Conservation (phyloP, 2,113 vertebrate species). For the Chaetodon trifascialis region DNA sequence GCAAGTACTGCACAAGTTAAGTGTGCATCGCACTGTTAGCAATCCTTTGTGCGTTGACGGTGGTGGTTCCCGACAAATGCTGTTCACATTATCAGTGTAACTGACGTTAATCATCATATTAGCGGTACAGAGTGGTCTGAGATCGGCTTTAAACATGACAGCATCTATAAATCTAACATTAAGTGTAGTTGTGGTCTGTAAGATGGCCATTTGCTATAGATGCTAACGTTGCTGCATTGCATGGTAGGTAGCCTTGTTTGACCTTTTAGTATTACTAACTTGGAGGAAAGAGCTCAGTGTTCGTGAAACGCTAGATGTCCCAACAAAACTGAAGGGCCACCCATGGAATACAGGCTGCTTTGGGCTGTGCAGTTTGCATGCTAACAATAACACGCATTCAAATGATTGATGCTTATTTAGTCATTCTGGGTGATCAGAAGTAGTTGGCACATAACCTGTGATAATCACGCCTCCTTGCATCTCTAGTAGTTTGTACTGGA, state of each 20-base stretch:
- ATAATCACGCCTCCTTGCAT: background rate
- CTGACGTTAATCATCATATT: slow-evolving; percentile 12
- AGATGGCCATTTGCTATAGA: background rate
- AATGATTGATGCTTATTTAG: background rate
- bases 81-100: slow-evolving; percentile 20
- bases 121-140: background rate
- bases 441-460: slow-evolving; percentile 6
- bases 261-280: slow-evolving; percentile 42
- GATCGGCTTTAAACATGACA: slow-evolving; percentile 14
- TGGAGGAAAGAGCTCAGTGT: slow-evolving; percentile 17
- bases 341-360: slow-evolving; percentile 1
- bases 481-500: background rate
- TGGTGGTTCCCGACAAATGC: slow-evolving; percentile 33
- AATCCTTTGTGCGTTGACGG: slow-evolving; percentile 54
- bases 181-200: background rate
- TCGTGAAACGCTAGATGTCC: slow-evolving; percentile 6
- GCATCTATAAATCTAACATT: background rate
- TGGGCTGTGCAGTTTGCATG: slow-evolving; percentile 9
- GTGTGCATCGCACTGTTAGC: slow-evolving; percentile 33
- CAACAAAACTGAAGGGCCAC: slow-evolving; percentile 23
- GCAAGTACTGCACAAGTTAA: slow-evolving; percentile 33
- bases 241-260: slow-evolving; percentile 50
- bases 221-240: slow-evolving; percentile 16
- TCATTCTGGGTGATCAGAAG: background rate
- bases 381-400: background rate